Conservation (phyloP, 2,797 vertebrate genomes). For the Eupleurogrammus muticus region DNA sequence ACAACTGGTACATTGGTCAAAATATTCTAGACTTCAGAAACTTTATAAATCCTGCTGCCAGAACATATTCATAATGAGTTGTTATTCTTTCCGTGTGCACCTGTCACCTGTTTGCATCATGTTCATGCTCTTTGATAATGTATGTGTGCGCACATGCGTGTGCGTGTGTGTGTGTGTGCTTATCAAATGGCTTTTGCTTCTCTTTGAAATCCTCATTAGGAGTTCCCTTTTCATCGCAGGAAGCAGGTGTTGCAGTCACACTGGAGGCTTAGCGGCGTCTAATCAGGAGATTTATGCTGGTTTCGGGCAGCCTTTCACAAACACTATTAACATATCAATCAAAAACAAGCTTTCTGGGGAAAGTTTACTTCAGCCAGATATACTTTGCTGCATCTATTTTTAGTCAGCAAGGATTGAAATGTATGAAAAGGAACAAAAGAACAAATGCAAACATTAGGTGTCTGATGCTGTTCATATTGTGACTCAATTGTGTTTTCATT, state of each 20-base stretch:
- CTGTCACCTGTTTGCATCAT: constrained; percentile 25
- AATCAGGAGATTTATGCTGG: constrained; percentile 21
- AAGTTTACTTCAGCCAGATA: neutral
- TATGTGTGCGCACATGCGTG: too few relatives aligned
- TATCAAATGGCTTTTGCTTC: constrained; percentile 15
- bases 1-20: neutral
- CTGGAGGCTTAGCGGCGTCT: neutral
- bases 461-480: too few relatives aligned
- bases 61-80: neutral
- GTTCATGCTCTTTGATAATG: constrained; percentile 17
- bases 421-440: neutral
- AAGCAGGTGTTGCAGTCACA: constrained; percentile 37
- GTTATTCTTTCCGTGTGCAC: neutral
- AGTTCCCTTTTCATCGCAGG: constrained; percentile 11
- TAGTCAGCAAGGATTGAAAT: neutral
- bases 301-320: constrained; percentile 9
- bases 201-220: constrained; percentile 36
- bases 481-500: neutral
- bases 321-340: constrained; percentile 1
- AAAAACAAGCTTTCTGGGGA: neutral
- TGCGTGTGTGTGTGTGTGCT: too few relatives aligned
- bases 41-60: neutral
- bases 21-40: neutral
- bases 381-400: neutral
- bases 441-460: neutral